Conservation (phyloP, 2,797 vertebrate species). For the Malacoraja senta region DNA sequence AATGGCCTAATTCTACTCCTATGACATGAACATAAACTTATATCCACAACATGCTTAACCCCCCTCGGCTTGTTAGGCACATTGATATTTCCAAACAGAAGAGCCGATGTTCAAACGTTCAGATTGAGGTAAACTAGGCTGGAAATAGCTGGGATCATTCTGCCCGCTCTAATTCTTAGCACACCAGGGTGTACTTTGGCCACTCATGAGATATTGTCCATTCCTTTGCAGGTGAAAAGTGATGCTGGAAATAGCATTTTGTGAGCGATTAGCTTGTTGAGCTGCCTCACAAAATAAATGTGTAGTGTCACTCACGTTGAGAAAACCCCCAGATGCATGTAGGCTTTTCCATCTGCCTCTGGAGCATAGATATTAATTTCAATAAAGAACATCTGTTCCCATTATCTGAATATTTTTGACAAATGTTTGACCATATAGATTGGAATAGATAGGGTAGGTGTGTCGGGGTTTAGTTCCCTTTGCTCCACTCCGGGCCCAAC, state of each 20-base stretch:
- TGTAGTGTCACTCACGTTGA: neutral
- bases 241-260: neutral
- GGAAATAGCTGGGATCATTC: neutral
- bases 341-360: conserved; percentile 19
- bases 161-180: neutral
- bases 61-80: too few relatives aligned
- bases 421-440: neutral
- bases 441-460: too few relatives aligned
- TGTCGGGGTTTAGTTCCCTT: too few relatives aligned
- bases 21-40: too few relatives aligned
- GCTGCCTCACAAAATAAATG: conserved; percentile 9
- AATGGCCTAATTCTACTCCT: too few relatives aligned
- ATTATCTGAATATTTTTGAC: neutral
- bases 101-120: too few relatives aligned
- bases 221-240: neutral
- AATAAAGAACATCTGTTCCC: conserved; percentile 28
- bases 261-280: neutral
- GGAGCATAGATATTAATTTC: conserved; percentile 17
- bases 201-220: neutral
- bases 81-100: too few relatives aligned
- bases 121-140: neutral
- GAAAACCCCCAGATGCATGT: neutral
- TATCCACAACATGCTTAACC: too few relatives aligned
- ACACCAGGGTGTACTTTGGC: neutral
- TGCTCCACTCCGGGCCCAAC: too few relatives aligned